Evolutionary conservation across 2,888 invertebrate genomes (phyloP).

Genomic region (Morpho helenor): DNA sequence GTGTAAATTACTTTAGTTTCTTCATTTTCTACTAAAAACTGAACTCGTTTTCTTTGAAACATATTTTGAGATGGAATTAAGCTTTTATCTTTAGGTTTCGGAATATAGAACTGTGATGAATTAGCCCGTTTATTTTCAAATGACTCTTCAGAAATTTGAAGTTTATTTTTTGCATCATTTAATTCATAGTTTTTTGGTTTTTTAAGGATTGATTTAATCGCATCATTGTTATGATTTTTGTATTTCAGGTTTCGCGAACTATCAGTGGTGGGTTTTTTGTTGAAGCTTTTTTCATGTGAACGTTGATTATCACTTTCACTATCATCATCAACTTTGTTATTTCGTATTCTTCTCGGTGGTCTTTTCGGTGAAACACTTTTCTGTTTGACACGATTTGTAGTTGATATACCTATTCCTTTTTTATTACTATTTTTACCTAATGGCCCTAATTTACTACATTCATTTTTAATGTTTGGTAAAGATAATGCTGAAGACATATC

Average conservation of each 20-base stretch:
- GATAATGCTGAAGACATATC: constrained; percentile 50
- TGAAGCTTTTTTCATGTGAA: constrained; percentile 50
- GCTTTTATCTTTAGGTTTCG: constrained; percentile 71
- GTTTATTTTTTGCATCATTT: constrained; percentile 44
- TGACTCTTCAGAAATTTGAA: constrained; percentile 48
- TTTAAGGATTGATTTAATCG: constrained; percentile 80
- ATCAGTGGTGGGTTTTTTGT: constrained; percentile 46
- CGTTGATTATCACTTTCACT: constrained; percentile 73
- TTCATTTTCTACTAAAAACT: constrained; percentile 84
- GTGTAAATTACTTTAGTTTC: constrained; percentile 71
- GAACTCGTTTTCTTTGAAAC: constrained; percentile 83
- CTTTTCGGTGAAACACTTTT: constrained; percentile 80
- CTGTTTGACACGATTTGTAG: constrained; percentile 59
- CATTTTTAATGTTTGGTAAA: constrained; percentile 70
- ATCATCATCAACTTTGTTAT: constrained; percentile 68
- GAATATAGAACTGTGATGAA: constrained; percentile 82
- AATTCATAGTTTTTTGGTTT: constrained; percentile 71
- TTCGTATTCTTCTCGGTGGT: constrained; percentile 79
- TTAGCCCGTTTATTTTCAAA: constrained; percentile 54
- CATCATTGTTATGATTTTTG: constrained; percentile 57
- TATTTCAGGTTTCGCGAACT: constrained; percentile 47
- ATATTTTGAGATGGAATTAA: constrained; percentile 47
- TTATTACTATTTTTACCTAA: constrained; percentile 59
- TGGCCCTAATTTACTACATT: constrained; percentile 55
- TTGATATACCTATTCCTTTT: constrained; percentile 48